A percentile compares a stretch with the other conserved stretches of the same genome.
phyloP scores from a whole-genome alignment of 2,113 vertebrate species.

The Tyto alba region DNA sequence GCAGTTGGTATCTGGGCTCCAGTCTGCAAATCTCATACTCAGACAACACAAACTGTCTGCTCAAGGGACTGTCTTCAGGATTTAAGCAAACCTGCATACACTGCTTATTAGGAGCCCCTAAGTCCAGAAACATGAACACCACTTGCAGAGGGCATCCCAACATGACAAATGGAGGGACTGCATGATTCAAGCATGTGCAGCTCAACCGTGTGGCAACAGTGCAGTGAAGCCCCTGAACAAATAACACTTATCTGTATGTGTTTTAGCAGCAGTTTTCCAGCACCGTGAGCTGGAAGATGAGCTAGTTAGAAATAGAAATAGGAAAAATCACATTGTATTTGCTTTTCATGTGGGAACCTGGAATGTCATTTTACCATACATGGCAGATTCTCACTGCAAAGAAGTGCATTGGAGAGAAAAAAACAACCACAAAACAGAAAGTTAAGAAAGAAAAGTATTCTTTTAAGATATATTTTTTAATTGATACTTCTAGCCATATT shows the following conservation, averaged over 20 bases:
- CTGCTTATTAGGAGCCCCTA: neutral
- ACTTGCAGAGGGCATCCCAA: neutral
- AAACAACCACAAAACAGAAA: neutral
- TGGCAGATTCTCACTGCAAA: neutral
- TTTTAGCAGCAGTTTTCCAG: neutral
- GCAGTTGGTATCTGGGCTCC: neutral
- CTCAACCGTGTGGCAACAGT: neutral
- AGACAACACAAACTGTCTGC: neutral
- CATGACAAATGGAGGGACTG: neutral
- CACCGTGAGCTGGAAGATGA: neutral
- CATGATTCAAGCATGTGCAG: rapidly evolving
- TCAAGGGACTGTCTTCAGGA: neutral
- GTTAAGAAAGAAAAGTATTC: neutral
- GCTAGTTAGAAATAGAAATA: neutral
- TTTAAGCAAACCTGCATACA: neutral
- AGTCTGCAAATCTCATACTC: too few relatives aligned
- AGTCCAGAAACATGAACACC: neutral
- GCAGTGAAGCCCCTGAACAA: neutral
- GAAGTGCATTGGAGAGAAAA: rapidly evolving
- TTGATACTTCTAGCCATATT: neutral
- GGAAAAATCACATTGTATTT: neutral
- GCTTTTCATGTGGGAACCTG: neutral
- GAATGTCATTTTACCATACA: neutral
- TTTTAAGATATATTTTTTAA: neutral
- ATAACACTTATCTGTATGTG: neutral